A percentile compares a stretch with the other conserved stretches of the same genome.
These are phyloP conservation scores for Falco peregrinus DNA, from an alignment of 2,797 vertebrate species.

Conservation along the genomic window DNA sequence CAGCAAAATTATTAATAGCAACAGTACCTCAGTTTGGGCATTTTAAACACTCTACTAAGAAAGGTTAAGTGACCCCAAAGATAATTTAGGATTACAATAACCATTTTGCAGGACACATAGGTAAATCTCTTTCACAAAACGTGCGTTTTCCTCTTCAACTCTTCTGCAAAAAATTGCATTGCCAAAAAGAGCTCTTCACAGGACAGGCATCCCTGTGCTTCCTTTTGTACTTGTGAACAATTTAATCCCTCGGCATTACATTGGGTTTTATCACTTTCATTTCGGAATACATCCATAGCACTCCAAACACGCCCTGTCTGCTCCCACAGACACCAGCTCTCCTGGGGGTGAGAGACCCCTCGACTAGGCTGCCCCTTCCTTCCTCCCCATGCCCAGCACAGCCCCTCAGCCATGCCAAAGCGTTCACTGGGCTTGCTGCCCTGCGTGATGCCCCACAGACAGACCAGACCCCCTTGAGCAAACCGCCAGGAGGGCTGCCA, in stretches of 20 bases:
- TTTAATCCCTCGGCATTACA: neutral
- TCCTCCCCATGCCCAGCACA: neutral
- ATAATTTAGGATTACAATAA: neutral
- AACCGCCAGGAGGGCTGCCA: rapidly evolving
- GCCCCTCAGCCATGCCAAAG: neutral
- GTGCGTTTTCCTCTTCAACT: neutral
- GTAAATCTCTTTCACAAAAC: neutral
- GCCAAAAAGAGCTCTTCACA: neutral
- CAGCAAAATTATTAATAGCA: neutral
- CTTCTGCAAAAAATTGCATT: neutral
- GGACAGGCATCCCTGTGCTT: neutral
- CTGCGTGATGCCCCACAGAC: rapidly evolving
- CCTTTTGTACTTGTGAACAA: neutral
- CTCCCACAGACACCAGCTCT: neutral
- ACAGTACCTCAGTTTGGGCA: neutral
- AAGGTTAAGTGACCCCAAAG: neutral
- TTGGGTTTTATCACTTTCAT: rapidly evolving
- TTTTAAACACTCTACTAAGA: neutral
- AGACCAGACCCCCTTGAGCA: too few relatives aligned
- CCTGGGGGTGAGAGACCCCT: neutral
- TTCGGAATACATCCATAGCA: neutral
- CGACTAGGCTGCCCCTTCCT: rapidly evolving
- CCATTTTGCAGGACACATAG: rapidly evolving
- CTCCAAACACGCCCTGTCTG: rapidly evolving
- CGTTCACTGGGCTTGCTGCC: rapidly evolving